phyloP scores from a whole-genome alignment of 2,888 invertebrate genomes.

The Oscheius sp. region DNA sequence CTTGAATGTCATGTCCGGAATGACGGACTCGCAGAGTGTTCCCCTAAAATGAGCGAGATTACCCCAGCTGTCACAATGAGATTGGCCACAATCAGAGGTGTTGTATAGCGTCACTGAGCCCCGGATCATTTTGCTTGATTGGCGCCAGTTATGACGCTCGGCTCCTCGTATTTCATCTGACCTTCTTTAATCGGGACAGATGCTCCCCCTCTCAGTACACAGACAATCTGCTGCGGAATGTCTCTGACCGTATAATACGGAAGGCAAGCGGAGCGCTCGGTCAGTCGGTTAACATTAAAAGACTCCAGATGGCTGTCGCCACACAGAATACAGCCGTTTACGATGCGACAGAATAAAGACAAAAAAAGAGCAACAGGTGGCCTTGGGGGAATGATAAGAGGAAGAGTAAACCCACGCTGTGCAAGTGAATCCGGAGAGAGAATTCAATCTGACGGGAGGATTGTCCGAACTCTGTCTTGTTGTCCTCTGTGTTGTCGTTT shows the following conservation, averaged over 20 bases:
- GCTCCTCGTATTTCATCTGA: slow-evolving; percentile 32
- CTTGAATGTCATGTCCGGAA: slow-evolving; percentile 65
- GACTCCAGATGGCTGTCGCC: slow-evolving; percentile 25
- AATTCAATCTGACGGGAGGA: slow-evolving; percentile 33
- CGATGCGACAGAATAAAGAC: background rate
- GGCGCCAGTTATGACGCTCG: slow-evolving; percentile 11
- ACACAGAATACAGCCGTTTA: slow-evolving; percentile 9
- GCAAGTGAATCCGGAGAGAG: slow-evolving; percentile 30
- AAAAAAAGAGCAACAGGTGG: background rate
- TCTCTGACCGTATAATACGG: slow-evolving; percentile 26
- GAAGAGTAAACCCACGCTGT: slow-evolving; percentile 24
- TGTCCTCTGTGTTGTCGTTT: slow-evolving; percentile 30
- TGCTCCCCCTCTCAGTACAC: slow-evolving; percentile 5
- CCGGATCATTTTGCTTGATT: slow-evolving; percentile 27
- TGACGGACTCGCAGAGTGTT: slow-evolving; percentile 55
- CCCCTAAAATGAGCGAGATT: slow-evolving; percentile 50
- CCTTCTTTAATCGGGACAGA: slow-evolving; percentile 34
- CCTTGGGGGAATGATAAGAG: background rate
- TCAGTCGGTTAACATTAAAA: no score
- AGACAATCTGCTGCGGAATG: slow-evolving; percentile 26
- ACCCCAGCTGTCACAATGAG: slow-evolving; percentile 16
- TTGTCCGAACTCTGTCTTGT: slow-evolving; percentile 28
- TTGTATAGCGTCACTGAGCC: slow-evolving; percentile 22
- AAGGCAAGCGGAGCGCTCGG: slow-evolving; percentile 9
- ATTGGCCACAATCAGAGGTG: slow-evolving; percentile 34